Conservation (phyloP, 2,888 invertebrate genomes). For the Drosophila borborema region DNA sequence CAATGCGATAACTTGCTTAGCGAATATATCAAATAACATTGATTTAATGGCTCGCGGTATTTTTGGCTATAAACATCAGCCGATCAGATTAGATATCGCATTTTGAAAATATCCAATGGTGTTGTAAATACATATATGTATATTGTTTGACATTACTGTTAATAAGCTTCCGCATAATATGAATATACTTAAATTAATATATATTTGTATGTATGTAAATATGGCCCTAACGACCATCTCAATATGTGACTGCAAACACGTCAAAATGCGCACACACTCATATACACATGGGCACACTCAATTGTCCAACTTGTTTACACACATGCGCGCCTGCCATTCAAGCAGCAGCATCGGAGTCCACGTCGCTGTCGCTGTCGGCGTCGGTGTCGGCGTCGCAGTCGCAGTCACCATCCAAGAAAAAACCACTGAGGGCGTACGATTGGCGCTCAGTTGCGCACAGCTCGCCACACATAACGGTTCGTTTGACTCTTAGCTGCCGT, state of each 20-base stretch:
- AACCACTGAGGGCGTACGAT: conserved; percentile 59
- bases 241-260: conserved; percentile 44
- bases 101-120: neutral
- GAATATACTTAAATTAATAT: neutral
- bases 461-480: conserved; percentile 73
- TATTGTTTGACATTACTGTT: neutral
- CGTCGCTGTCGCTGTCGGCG: conserved; percentile 13
- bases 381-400: conserved; percentile 19
- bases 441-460: conserved; percentile 72
- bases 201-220: conserved; percentile 4
- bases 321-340: conserved; percentile 66
- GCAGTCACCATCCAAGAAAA: conserved; percentile 57
- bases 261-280: conserved; percentile 20
- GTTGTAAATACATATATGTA: neutral
- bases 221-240: neutral
- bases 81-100: conserved; percentile 2
- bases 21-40: neutral
- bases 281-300: conserved; percentile 7
- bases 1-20: neutral
- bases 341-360: conserved; percentile 25
- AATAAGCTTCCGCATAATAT: neutral
- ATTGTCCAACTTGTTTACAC: conserved; percentile 35
- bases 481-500: conserved; percentile 15
- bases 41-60: neutral
- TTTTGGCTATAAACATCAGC: neutral